Percentiles rank a stretch among this genome's conserved stretches.
phyloP scores from a whole-genome alignment of 35 echinoderm and acorn worm genomes.

The Apostichopus japonicus region DNA sequence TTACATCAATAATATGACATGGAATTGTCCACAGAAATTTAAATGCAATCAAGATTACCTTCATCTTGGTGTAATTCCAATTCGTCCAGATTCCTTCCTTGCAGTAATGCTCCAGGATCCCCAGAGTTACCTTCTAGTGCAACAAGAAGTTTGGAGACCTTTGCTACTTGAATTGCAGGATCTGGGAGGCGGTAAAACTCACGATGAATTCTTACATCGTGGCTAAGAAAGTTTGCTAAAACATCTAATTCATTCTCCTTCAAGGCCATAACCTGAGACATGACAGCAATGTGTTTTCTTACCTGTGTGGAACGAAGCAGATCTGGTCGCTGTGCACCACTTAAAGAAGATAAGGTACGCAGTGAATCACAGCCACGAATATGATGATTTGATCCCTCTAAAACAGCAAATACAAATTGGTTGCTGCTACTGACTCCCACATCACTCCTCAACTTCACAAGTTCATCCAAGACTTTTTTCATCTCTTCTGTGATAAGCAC shows the following conservation, averaged over 20 bases:
- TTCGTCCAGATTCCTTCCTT: too few species aligned
- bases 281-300: slow-evolving; percentile 63
- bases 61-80: slow-evolving; percentile 31
- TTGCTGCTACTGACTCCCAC: neutral
- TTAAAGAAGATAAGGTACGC: slow-evolving; percentile 33
- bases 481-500: slow-evolving; percentile 51
- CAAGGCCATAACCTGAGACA: too few species aligned
- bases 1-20: neutral
- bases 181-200: slow-evolving; percentile 61
- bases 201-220: slow-evolving; percentile 61
- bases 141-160: slow-evolving; percentile 64
- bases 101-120: neutral
- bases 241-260: slow-evolving; percentile 41
- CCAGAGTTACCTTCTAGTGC: slow-evolving; percentile 43
- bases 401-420: slow-evolving; percentile 15
- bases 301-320: slow-evolving; percentile 52
- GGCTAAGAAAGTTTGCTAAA: slow-evolving; percentile 62
- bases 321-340: slow-evolving; percentile 67
- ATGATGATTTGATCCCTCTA: slow-evolving; percentile 4
- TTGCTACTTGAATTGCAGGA: slow-evolving; percentile 52
- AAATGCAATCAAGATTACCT: neutral
- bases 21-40: neutral
- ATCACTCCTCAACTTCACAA: neutral
- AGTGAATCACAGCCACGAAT: slow-evolving; percentile 69
- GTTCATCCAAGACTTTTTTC: slow-evolving; percentile 5